These are phyloP conservation scores for Trachops cirrhosus DNA, from an alignment of 2,797 vertebrate species.

Conservation along the genomic window DNA sequence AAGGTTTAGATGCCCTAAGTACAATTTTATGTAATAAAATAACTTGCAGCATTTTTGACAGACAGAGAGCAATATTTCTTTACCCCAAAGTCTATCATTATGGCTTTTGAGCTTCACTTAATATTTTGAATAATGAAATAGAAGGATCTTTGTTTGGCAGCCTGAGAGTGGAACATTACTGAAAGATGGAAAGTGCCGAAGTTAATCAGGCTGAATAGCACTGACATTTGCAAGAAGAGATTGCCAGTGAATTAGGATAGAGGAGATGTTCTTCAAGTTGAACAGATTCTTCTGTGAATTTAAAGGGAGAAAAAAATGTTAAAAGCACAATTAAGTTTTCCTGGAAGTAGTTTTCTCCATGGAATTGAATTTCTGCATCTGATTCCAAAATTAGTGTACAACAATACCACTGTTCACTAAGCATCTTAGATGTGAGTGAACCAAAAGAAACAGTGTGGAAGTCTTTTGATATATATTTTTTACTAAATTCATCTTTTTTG, in stretches of 20 bases:
- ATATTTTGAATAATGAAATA: constrained; percentile 39
- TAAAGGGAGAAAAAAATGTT: background rate
- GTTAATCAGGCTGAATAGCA: background rate
- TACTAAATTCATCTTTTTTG: background rate
- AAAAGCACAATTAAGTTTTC: background rate
- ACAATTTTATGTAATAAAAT: background rate
- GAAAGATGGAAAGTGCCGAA: background rate
- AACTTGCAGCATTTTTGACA: background rate
- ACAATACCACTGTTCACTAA: background rate
- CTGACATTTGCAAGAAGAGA: background rate
- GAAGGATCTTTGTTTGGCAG: constrained; percentile 50
- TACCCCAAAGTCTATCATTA: constrained; percentile 2
- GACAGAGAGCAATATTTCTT: constrained; percentile 33
- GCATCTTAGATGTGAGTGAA: background rate
- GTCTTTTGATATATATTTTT: background rate
- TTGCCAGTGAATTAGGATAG: background rate
- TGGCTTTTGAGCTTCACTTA: constrained; percentile 39
- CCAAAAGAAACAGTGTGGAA: background rate
- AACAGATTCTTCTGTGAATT: background rate
- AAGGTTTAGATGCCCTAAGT: background rate
- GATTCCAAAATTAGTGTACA: background rate
- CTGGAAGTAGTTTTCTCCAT: background rate
- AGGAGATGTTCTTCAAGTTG: background rate
- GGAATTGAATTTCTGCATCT: background rate
- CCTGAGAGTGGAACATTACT: background rate